Conservation (phyloP, 1,140 invertebrate species). For the Drusus annulatus region DNA sequence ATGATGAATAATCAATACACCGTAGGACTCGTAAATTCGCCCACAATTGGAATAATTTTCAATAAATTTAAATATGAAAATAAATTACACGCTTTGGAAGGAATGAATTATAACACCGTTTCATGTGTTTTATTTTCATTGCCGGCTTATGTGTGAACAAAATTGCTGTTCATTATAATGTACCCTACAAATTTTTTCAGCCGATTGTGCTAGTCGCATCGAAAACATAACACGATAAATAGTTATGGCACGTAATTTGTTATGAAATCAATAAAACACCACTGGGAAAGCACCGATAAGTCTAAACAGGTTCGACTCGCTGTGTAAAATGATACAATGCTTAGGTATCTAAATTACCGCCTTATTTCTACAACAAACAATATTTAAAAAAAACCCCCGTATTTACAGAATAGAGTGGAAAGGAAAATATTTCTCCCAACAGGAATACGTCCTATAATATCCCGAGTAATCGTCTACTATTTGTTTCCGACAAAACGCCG, state of each 20-base stretch:
- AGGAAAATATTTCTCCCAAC: neutral
- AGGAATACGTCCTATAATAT: constrained; percentile 25
- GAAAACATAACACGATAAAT: no score
- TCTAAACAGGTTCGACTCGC: no score
- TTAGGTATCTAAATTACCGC: no score
- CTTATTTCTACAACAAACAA: no score
- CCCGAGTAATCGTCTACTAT: constrained; percentile 21
- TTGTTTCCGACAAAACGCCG: constrained; percentile 22
- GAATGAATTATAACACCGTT: constrained; percentile 10
- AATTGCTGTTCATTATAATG: constrained; percentile 5
- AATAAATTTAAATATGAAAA: constrained; percentile 56
- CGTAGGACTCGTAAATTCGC: constrained; percentile 34
- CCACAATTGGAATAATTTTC: constrained; percentile 55
- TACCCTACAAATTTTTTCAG: neutral
- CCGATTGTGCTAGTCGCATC: no score
- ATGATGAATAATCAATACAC: constrained; percentile 47
- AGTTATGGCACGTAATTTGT: no score
- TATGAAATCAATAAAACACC: no score
- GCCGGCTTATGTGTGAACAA: constrained; percentile 1
- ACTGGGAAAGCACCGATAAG: no score
- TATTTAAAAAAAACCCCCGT: no score
- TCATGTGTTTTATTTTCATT: constrained; percentile 3
- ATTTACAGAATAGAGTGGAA: no score
- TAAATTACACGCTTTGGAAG: constrained; percentile 42
- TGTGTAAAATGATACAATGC: no score